phyloP scores from a whole-genome alignment of 2,888 invertebrate species.

The Schizaphis graminum region DNA sequence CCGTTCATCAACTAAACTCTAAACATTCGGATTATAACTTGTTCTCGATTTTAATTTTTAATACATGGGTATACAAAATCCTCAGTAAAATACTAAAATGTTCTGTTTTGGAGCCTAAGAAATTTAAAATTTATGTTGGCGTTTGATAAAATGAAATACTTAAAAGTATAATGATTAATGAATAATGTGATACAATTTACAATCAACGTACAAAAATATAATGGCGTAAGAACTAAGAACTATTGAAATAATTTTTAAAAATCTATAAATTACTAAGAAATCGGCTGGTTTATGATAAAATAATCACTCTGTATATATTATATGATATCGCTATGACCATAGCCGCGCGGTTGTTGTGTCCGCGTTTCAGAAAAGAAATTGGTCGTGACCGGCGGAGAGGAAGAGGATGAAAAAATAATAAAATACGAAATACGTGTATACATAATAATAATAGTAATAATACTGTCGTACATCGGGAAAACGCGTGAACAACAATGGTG shows the following conservation, averaged over 20 bases:
- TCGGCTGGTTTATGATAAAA: neutral
- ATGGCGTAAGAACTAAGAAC: neutral
- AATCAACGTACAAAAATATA: neutral
- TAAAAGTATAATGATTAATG: too few species aligned
- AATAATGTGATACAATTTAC: too few species aligned
- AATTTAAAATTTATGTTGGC: neutral
- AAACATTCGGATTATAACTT: neutral
- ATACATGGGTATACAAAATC: neutral
- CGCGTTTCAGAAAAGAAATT: slow-evolving; percentile 44
- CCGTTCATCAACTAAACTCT: neutral
- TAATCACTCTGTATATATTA: neutral
- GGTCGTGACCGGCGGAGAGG: neutral
- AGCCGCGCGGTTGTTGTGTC: neutral
- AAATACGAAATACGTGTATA: slow-evolving; percentile 6
- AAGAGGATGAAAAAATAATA: slow-evolving; percentile 36
- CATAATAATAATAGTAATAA: slow-evolving; percentile 22
- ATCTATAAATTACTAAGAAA: neutral
- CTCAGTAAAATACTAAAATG: neutral
- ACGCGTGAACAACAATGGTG: slow-evolving; percentile 42
- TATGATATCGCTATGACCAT: slow-evolving; percentile 21
- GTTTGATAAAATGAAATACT: too few species aligned
- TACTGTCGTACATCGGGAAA: slow-evolving; percentile 36
- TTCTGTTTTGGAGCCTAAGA: neutral
- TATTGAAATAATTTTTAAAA: neutral
- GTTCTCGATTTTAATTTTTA: neutral